Evolutionary conservation across 2,797 vertebrate genomes (phyloP).

Genomic region (Okamejei kenojei): DNA sequence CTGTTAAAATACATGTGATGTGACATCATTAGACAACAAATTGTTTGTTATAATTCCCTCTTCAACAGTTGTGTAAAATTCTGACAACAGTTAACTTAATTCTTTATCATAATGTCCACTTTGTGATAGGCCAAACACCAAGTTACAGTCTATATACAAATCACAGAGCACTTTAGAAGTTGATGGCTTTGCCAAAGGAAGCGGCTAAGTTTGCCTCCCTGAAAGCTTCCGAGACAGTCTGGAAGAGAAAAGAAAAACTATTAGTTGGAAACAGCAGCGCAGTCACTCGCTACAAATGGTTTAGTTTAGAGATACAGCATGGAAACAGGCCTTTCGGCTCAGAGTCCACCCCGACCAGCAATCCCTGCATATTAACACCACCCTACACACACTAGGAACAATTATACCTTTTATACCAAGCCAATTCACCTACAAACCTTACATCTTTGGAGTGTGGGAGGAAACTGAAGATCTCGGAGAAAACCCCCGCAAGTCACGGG

Average conservation of each 20-base stretch:
- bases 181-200: constrained; percentile 94
- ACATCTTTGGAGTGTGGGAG: too few species aligned
- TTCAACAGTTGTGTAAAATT: too few species aligned
- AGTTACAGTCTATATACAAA: constrained; percentile 22
- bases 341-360: too few species aligned
- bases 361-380: too few species aligned
- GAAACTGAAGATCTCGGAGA: too few species aligned
- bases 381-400: too few species aligned
- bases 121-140: neutral
- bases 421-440: too few species aligned
- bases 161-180: constrained; percentile 65
- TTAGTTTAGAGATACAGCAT: too few species aligned
- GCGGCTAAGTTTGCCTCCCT: constrained; percentile 96
- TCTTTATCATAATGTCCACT: neutral
- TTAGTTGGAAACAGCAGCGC: neutral
- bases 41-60: neutral
- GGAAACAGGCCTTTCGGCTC: too few species aligned
- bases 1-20: constrained; percentile 8
- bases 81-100: neutral
- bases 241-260: constrained; percentile 45
- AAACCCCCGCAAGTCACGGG: too few species aligned
- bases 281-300: neutral
- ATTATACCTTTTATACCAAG: too few species aligned
- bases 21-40: neutral
- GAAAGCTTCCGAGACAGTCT: constrained; percentile 98